phyloP scores from a whole-genome alignment of 2,113 vertebrate species.

The Physeter macrocephalus region DNA sequence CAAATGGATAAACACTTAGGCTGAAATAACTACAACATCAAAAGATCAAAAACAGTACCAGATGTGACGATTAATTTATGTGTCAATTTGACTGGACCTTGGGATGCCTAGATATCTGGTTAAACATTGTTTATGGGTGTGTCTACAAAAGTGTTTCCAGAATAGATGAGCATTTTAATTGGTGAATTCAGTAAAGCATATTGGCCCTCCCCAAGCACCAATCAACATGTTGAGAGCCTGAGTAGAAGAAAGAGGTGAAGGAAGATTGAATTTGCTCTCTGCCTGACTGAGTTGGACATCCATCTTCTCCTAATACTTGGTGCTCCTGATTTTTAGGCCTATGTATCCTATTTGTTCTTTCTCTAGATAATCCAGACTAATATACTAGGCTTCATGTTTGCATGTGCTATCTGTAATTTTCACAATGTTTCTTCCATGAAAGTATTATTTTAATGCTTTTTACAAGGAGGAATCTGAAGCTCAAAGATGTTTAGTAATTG shows the following conservation, averaged over 20 bases:
- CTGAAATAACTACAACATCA: neutral
- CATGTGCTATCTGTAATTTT: neutral
- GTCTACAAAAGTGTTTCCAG: neutral
- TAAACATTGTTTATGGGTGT: neutral
- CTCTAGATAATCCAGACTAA: neutral
- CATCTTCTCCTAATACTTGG: neutral
- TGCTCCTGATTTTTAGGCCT: neutral
- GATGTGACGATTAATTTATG: neutral
- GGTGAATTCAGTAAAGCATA: neutral
- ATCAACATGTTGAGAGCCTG: neutral
- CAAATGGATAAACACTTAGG: neutral
- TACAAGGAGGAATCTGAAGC: neutral
- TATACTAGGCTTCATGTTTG: neutral
- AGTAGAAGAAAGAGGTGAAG: neutral
- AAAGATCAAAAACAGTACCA: neutral
- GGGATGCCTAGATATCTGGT: neutral
- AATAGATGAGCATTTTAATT: neutral
- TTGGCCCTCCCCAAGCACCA: neutral
- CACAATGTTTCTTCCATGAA: neutral
- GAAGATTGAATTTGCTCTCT: neutral
- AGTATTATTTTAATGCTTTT: neutral
- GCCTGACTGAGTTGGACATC: neutral
- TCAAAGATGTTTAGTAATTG: neutral
- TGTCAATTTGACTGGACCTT: neutral
- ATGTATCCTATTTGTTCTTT: neutral